Percentiles rank a stretch among this genome's conserved stretches.
phyloP scores from a whole-genome alignment of 1,140 invertebrate species.

The Bombus affinis region DNA sequence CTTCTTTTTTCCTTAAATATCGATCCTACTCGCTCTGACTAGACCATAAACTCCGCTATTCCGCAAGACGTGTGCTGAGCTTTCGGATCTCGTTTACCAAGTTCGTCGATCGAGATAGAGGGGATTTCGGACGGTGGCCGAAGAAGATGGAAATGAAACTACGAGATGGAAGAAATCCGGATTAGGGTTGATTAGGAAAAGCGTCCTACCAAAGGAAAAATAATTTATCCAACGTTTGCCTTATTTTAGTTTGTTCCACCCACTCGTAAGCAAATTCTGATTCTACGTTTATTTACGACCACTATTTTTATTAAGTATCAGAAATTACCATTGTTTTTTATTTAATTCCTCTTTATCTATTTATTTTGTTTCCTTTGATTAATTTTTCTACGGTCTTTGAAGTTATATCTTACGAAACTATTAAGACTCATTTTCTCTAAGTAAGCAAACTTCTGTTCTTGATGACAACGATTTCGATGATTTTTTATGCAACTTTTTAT shows the following conservation, averaged over 20 bases:
- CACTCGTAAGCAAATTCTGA: background rate
- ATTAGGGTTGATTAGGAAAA: background rate
- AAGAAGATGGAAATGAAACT: slow-evolving; percentile 52
- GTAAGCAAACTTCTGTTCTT: background rate
- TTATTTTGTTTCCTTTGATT: too few species aligned
- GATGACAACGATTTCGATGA: background rate
- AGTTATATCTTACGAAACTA: background rate
- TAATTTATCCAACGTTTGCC: background rate
- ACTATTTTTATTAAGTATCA: too few species aligned
- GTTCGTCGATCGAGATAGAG: slow-evolving; percentile 58
- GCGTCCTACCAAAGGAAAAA: background rate
- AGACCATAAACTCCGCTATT: slow-evolving; percentile 54
- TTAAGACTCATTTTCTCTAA: background rate
- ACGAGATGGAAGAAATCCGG: slow-evolving; percentile 9
- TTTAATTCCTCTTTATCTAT: too few species aligned
- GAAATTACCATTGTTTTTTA: too few species aligned
- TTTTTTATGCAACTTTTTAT: background rate
- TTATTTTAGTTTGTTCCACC: background rate
- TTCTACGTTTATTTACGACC: background rate
- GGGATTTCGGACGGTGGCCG: slow-evolving; percentile 35
- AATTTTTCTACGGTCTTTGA: too few species aligned
- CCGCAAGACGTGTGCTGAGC: slow-evolving; percentile 50
- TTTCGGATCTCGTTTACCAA: slow-evolving; percentile 57
- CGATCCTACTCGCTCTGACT: slow-evolving; percentile 50
- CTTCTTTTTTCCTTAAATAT: slow-evolving; percentile 45